Evolutionary conservation across 2,113 vertebrate genomes (phyloP).

Genomic region (Rhinichthys klamathensis): DNA sequence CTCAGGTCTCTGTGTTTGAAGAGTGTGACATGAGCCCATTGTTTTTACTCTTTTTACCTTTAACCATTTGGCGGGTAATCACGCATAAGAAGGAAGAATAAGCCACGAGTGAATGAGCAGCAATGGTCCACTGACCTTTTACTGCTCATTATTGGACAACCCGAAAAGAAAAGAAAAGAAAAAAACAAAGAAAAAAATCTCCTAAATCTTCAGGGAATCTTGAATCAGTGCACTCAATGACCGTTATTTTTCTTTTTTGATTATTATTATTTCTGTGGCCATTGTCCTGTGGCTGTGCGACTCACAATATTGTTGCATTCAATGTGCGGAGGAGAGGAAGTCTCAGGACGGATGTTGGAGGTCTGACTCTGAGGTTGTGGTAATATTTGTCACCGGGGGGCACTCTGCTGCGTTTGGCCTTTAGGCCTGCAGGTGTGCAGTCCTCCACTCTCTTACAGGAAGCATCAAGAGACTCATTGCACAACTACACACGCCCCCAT

Average conservation of each 20-base stretch:
- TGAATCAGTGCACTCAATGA: conserved; percentile 68
- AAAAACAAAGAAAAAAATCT: conserved; percentile 50
- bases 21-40: conserved; percentile 65
- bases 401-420: conserved; percentile 71
- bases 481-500: conserved; percentile 10
- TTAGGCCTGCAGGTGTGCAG: conserved; percentile 72
- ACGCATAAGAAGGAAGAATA: conserved; percentile 77
- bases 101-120: conserved; percentile 78
- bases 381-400: conserved; percentile 68
- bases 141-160: conserved; percentile 79
- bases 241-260: conserved; percentile 67
- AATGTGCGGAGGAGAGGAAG: conserved; percentile 33
- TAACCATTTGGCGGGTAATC: conserved; percentile 79
- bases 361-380: conserved; percentile 45
- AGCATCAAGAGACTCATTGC: conserved; percentile 20
- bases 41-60: conserved; percentile 76
- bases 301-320: conserved; percentile 16
- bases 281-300: conserved; percentile 32
- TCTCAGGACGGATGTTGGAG: conserved; percentile 9
- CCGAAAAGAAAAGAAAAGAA: conserved; percentile 50
- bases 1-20: conserved; percentile 42
- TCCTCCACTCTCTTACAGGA: conserved; percentile 34
- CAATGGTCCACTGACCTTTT: conserved; percentile 81
- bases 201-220: conserved; percentile 76
- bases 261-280: conserved; percentile 36